phyloP scores from a whole-genome alignment of 2,888 invertebrate species.

The Plutella xylostella region DNA sequence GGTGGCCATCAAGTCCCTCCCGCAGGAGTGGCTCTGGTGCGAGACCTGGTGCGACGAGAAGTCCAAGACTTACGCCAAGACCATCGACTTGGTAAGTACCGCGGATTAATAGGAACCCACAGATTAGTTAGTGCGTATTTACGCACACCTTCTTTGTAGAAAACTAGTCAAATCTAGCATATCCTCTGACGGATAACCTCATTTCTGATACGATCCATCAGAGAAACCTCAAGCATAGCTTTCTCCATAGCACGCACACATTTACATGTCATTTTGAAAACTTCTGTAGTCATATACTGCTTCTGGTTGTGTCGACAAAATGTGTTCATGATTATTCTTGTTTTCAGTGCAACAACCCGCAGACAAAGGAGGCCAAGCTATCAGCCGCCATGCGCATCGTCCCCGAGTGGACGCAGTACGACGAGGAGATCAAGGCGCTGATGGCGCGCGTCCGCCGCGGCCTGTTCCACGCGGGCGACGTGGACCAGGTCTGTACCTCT shows the following conservation, averaged over 20 bases:
- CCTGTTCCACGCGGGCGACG: slow-evolving; percentile 51
- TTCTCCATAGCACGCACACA: no score
- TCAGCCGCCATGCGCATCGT: slow-evolving; percentile 97
- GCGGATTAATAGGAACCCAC: neutral
- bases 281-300: no score
- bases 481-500: slow-evolving; percentile 39
- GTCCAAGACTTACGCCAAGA: slow-evolving; percentile 92
- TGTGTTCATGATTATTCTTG: neutral
- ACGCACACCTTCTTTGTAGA: no score
- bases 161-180: no score
- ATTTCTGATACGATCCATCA: no score
- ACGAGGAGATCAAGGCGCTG: slow-evolving; percentile 88
- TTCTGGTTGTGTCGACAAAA: neutral
- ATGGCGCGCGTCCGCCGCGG: slow-evolving; percentile 72
- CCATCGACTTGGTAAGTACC: slow-evolving; percentile 92
- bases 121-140: no score
- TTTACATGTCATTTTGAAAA: no score
- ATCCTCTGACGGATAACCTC: no score
- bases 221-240: no score
- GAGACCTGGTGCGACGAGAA: slow-evolving; percentile 98
- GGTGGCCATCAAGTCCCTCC: slow-evolving; percentile 96
- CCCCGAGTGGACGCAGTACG: slow-evolving; percentile 97
- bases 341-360: slow-evolving; percentile 96
- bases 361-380: slow-evolving; percentile 98
- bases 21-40: slow-evolving; percentile 99